A percentile compares a stretch with the other conserved stretches of the same genome.
Evolutionary conservation across 2,797 vertebrate species (phyloP).

Genomic region (Phrynocephalus forsythii): DNA sequence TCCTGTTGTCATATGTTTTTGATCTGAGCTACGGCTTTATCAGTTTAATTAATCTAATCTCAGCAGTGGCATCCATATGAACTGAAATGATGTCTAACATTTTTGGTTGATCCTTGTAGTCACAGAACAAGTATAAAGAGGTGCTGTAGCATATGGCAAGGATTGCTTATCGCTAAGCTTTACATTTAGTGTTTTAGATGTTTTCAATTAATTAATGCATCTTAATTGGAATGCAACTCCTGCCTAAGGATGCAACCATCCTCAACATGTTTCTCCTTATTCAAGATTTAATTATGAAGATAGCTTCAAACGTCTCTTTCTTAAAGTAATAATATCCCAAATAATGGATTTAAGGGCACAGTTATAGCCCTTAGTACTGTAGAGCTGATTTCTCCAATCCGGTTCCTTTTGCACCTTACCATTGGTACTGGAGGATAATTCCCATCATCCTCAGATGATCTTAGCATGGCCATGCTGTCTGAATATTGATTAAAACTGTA

Average conservation of each 20-base stretch:
- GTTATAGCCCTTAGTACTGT: neutral
- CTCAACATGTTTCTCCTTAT: conserved; percentile 37
- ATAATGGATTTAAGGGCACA: neutral
- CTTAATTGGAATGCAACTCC: conserved; percentile 60
- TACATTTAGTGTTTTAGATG: conserved; percentile 47
- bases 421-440: neutral
- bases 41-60: conserved; percentile 77
- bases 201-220: conserved; percentile 17
- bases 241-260: conserved; percentile 50
- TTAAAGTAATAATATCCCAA: conserved; percentile 7
- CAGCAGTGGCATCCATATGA: conserved; percentile 51
- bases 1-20: conserved; percentile 47
- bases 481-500: neutral
- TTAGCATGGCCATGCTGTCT: neutral
- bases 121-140: conserved; percentile 42
- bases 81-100: conserved; percentile 68
- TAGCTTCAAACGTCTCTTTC: conserved; percentile 37
- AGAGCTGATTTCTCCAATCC: neutral
- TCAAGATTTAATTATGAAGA: conserved; percentile 47
- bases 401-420: neutral
- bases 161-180: conserved; percentile 38
- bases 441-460: neutral
- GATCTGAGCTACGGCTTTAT: conserved; percentile 57
- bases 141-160: conserved; percentile 31
- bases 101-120: conserved; percentile 60